phyloP scores from a whole-genome alignment of 2,888 invertebrate genomes.

The Chydorus sphaericus region DNA sequence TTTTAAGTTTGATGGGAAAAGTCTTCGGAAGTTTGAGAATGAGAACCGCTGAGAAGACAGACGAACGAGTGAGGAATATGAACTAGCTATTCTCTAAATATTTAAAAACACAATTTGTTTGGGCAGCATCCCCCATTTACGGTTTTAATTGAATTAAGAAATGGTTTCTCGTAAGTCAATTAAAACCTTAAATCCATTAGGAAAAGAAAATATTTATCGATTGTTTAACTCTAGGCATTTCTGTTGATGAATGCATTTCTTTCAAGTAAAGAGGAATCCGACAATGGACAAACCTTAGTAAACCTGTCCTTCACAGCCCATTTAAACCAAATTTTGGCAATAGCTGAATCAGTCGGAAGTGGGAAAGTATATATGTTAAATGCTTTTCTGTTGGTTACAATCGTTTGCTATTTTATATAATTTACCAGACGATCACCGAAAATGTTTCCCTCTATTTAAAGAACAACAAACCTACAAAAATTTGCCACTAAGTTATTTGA shows the following conservation, averaged over 20 bases:
- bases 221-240: constrained; percentile 21
- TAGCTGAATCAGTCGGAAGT: constrained; percentile 59
- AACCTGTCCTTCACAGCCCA: constrained; percentile 4
- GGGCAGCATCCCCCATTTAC: too few relatives aligned
- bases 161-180: neutral
- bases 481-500: too few relatives aligned
- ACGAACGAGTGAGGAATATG: constrained; percentile 37
- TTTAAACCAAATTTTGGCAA: constrained; percentile 37
- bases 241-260: constrained; percentile 3
- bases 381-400: too few relatives aligned
- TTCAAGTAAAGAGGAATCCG: too few relatives aligned
- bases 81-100: constrained; percentile 35
- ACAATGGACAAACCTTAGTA: neutral
- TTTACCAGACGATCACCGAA: too few relatives aligned
- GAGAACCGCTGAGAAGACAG: constrained; percentile 34
- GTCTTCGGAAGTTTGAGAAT: constrained; percentile 28
- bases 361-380: too few relatives aligned
- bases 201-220: too few relatives aligned
- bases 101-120: constrained; percentile 28
- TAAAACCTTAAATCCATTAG: too few relatives aligned
- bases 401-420: too few relatives aligned
- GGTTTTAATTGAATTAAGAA: too few relatives aligned
- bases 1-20: constrained; percentile 28
- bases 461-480: too few relatives aligned
- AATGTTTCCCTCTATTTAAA: too few relatives aligned